Base-by-base conservation (phyloP, 2,797 vertebrate genomes). In the Rachycentron canadum region DNA sequence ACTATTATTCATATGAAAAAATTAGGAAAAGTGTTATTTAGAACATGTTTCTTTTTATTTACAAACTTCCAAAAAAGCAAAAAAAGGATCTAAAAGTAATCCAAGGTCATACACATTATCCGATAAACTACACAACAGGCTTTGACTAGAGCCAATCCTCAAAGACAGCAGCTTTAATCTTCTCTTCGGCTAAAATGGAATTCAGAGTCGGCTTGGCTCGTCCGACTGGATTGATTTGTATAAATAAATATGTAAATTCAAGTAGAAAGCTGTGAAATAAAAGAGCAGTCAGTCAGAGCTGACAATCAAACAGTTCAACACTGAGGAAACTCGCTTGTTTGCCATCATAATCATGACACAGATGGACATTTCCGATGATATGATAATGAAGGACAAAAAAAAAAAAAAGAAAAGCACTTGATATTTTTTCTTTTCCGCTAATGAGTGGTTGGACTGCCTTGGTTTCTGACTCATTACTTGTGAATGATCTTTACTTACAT, bases 161-260 rank as follows among this genome's bases (percentile, higher is more conserved):
- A 89, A 64, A 85, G 78, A 87, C 85, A 92, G 90, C 90, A 93
- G 87, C 88, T 73, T 83, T 75, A 65, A 81, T 83, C 73, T 79
- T 84, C 76, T 87, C 79, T 82, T 86, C 81, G 8, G 75, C 82
- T 81, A 85, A 83, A 89, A 84, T 84, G 83, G 87, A 92, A 92
- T 88, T 89, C 69, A 86, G 78, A 89, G 72, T 85, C 59, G 72
- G 73, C 80, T 86, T 67, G 49, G 78, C 79, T 84, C 25, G 10
- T 71, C 78, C 16, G 34, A 76, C 82, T 40, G 2, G 58, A 84
- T 80, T 14, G 10, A 84, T 86, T 83, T 36, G 56, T 83, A 92
- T 86, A 89, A 93, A 94, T 93, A 94, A 93, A 94, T 90, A 94
- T 80, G 84, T 88, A 89, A 91, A 91, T 94, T 95, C 93, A 94